Conservation (phyloP, 2,888 invertebrate genomes). For the Drosophila incognita region DNA sequence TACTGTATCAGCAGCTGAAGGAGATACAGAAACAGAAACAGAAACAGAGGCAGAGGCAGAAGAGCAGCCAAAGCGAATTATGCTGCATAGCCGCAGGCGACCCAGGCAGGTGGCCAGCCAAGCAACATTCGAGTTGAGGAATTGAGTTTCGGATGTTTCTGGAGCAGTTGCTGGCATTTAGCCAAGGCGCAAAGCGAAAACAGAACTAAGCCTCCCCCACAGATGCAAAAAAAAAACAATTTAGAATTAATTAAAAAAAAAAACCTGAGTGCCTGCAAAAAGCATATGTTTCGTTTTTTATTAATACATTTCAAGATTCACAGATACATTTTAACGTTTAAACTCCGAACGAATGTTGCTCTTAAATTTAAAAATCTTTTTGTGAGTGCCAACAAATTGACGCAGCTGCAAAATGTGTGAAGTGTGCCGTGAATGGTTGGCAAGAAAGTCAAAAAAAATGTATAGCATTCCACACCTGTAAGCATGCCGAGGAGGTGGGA, state of each 20-base stretch:
- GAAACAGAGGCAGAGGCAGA: conserved; percentile 2
- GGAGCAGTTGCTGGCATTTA: conserved; percentile 41
- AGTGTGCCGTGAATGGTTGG: conserved; percentile 35
- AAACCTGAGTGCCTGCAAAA: neutral
- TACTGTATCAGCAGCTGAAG: neutral
- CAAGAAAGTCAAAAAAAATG: neutral
- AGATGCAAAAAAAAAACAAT: neutral
- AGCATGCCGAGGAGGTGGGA: neutral
- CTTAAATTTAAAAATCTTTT: neutral
- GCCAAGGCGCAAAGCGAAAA: conserved; percentile 33
- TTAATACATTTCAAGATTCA: neutral
- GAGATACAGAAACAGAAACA: neutral
- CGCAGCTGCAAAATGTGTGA: conserved; percentile 46
- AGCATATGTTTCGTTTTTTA: neutral
- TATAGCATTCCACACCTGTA: conserved; percentile 29
- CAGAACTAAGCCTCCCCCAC: neutral
- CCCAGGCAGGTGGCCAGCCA: conserved; percentile 44
- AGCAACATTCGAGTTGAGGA: neutral
- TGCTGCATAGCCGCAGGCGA: conserved; percentile 56
- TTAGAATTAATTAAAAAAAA: neutral
- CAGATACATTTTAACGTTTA: neutral
- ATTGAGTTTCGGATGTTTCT: neutral
- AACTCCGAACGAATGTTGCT: neutral
- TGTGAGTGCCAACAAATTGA: conserved; percentile 45
- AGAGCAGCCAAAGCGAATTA: conserved; percentile 56